These are phyloP conservation scores for Muntiacus reevesi DNA, from an alignment of 2,113 vertebrate genomes.

Conservation along the genomic window DNA sequence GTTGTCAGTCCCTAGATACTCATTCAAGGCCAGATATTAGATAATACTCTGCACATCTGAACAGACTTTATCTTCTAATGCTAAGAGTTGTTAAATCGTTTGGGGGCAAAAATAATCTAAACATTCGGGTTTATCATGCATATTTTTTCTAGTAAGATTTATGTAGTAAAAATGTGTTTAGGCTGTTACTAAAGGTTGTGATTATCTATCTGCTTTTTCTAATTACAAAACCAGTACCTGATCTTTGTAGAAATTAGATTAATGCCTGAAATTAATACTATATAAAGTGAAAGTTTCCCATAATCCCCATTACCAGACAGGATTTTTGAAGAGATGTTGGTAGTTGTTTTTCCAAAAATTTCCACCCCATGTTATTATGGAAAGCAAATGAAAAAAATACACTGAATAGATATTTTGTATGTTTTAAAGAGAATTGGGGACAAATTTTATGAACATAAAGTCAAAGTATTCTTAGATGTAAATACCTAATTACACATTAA, in stretches of 20 bases:
- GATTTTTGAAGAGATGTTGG: slow-evolving; percentile 31
- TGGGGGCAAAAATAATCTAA: slow-evolving; percentile 16
- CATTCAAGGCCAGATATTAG: slow-evolving; percentile 70
- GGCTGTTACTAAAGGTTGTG: neutral
- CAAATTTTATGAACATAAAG: neutral
- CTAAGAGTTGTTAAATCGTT: slow-evolving; percentile 34
- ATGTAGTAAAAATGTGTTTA: neutral
- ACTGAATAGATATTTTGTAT: neutral
- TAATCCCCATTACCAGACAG: slow-evolving; percentile 39
- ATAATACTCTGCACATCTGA: slow-evolving; percentile 72
- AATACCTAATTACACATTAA: neutral
- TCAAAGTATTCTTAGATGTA: neutral
- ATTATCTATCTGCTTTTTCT: neutral
- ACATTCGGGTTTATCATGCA: neutral
- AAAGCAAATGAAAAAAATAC: slow-evolving; percentile 1
- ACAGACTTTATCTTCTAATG: slow-evolving; percentile 64
- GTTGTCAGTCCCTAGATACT: slow-evolving; percentile 71
- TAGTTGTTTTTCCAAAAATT: slow-evolving; percentile 33
- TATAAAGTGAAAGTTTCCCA: neutral
- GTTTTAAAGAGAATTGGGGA: neutral
- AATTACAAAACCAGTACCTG: neutral
- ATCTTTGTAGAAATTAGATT: neutral
- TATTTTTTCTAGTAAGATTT: neutral
- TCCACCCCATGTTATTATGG: neutral
- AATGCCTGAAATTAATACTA: neutral